Percentiles rank a stretch among this genome's conserved stretches.
These are phyloP conservation scores for Torymus auratus DNA, from an alignment of 2,888 invertebrate genomes.

Conservation along the genomic window DNA sequence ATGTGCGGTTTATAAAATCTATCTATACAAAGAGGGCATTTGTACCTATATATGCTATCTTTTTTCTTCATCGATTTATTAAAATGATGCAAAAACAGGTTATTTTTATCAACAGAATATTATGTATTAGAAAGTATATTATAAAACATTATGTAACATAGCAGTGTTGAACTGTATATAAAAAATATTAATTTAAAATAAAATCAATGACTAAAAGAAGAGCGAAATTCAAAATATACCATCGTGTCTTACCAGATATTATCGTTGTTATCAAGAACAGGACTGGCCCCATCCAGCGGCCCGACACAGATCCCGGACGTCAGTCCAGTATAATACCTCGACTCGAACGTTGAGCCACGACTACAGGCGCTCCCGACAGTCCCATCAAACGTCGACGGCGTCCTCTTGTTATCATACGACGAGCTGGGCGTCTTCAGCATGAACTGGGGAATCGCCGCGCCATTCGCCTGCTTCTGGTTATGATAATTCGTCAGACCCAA, in stretches of 20 bases:
- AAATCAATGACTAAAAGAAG: neutral
- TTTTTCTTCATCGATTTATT: too few species aligned
- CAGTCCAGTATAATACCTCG: slow-evolving; percentile 42
- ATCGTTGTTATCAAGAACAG: neutral
- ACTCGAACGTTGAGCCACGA: slow-evolving; percentile 13
- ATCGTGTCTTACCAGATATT: slow-evolving; percentile 14
- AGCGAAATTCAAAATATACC: neutral
- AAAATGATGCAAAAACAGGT: too few species aligned
- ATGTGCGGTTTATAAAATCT: too few species aligned
- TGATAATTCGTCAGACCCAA: neutral
- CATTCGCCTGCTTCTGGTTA: slow-evolving; percentile 11
- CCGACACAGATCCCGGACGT: neutral
- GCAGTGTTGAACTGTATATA: too few species aligned
- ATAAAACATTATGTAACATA: too few species aligned
- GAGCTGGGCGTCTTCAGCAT: slow-evolving; percentile 43
- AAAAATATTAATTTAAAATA: neutral
- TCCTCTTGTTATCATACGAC: slow-evolving; percentile 18
- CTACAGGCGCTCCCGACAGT: slow-evolving; percentile 23
- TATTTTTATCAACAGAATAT: too few species aligned
- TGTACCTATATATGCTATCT: too few species aligned
- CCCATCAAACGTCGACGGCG: slow-evolving; percentile 14
- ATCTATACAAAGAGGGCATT: too few species aligned
- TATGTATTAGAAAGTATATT: too few species aligned
- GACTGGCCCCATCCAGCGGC: neutral
- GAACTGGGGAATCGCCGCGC: slow-evolving; percentile 19